Conservation (phyloP, 2,888 invertebrate genomes). For the Habroteleia sp. region DNA sequence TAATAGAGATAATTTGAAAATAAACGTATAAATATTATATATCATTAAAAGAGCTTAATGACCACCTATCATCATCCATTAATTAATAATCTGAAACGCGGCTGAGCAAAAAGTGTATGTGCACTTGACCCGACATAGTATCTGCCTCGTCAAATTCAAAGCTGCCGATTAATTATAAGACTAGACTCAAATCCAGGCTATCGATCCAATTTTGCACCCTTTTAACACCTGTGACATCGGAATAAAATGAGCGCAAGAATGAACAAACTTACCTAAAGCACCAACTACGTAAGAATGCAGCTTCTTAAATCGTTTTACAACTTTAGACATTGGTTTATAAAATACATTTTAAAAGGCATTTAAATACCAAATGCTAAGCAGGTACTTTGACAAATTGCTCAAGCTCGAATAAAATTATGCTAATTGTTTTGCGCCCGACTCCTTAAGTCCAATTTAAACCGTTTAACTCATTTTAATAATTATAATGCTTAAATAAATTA, state of each 20-base stretch:
- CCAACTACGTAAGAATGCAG: conserved; percentile 1
- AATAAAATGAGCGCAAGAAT: conserved; percentile 12
- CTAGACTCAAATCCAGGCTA: conserved; percentile 42
- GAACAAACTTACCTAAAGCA: conserved; percentile 22
- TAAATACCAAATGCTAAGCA: conserved; percentile 9
- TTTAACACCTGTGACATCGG: conserved; percentile 45
- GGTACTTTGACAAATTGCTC: conserved; percentile 24
- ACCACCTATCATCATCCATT: conserved; percentile 1
- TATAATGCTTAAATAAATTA: no score
- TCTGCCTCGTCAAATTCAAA: conserved; percentile 29
- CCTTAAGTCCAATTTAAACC: conserved; percentile 9
- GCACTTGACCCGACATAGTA: conserved; percentile 38
- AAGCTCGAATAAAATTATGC: conserved; percentile 35
- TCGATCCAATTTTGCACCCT: conserved; percentile 49
- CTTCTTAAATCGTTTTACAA: neutral
- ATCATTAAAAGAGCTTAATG: conserved; percentile 6
- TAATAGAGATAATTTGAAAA: no score
- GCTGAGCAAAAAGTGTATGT: conserved; percentile 15
- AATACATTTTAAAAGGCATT: conserved; percentile 30
- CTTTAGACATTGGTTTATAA: conserved; percentile 7
- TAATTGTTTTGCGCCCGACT: conserved; percentile 19
- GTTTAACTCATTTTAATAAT: no score
- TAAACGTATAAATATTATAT: conserved; percentile 4
- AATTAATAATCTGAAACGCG: conserved; percentile 12
- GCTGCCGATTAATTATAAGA: conserved; percentile 52